phyloP scores from a whole-genome alignment of 2,797 vertebrate genomes.

The Darevskia nairensis region DNA sequence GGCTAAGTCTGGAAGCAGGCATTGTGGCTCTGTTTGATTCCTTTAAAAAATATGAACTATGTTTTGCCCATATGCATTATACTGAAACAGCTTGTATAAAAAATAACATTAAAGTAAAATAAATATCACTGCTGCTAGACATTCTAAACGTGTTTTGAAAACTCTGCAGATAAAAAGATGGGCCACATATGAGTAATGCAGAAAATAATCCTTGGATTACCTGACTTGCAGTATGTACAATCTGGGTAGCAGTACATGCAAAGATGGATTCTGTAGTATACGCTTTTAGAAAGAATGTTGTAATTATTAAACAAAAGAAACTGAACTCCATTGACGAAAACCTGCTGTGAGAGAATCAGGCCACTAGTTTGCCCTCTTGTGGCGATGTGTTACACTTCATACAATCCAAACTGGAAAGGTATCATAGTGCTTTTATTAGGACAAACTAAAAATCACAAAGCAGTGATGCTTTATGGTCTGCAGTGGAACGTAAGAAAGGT shows the following conservation, averaged over 20 bases:
- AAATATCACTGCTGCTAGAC: no score
- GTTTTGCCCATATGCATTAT: background rate
- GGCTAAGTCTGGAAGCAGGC: no score
- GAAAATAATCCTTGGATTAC: background rate
- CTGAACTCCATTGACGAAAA: constrained; percentile 2
- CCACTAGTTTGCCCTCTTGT: constrained; percentile 22
- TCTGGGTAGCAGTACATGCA: background rate
- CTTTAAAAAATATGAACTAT: background rate
- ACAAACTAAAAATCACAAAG: background rate
- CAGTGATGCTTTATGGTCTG: background rate
- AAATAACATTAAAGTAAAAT: background rate
- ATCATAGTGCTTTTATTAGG: background rate
- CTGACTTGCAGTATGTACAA: background rate
- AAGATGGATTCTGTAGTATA: background rate
- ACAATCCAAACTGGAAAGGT: background rate
- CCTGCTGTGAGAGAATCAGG: constrained; percentile 7
- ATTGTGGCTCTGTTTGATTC: no score
- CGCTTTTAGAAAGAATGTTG: background rate
- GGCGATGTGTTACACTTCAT: background rate
- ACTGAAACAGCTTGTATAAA: background rate
- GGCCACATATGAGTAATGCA: background rate
- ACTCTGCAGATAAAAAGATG: background rate
- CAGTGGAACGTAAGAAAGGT: background rate
- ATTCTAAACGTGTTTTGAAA: background rate
- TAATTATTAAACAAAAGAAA: background rate